Base-by-base conservation (phyloP, 2,113 vertebrate genomes). In the Heteronetta atricapilla region DNA sequence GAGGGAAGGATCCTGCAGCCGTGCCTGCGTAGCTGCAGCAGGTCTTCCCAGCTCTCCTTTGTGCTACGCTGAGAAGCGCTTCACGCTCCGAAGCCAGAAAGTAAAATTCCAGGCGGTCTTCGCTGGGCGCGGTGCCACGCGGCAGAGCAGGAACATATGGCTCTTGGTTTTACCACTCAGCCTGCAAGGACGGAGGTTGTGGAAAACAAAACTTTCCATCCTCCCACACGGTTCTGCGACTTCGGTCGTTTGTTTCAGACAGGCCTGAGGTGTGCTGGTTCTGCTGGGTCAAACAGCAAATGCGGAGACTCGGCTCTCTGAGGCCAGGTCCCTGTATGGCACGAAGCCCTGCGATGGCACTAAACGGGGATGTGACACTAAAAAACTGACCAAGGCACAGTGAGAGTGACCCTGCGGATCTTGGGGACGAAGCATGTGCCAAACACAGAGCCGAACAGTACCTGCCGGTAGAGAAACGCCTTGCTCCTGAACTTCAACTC, bases 381-480 rank as follows among this genome's bases (percentile, higher is more conserved):
- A 34, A 36, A 2, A 89, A 63, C 42, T 10, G 13, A 38, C 17
- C 12, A 11, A 17, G 26, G 50, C 52, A 23, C 0, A 46, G 55
- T 0, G 2, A 52, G 0, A 52, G 17, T 2, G 0, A 20, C 29
- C 10, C 23, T 44, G 62, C 0, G 25, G 60, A 8, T 81, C 52
- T 33, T 28, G 48, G 38, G 85, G 34, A n/a, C 46, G 56, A 62
- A 36, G 48, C 0, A 7, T 9, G 58, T 12, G 9, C 18, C 20
- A 19, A 70, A 14, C 1, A 7, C 26, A 42, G 59, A 34, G 20
- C 6, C 40, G 15, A 26, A 62, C 72, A 88, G 69, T 92, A 99
- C 99, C 98, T 99, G 99, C 56, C 97, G 98, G 89, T 99, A 99
- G 14, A 99, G 97, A 94, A 99, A 99, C 0, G 99, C 98, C 89